Evolutionary conservation across 2,888 invertebrate species (phyloP).

Genomic region (Lochmaea capreae): DNA sequence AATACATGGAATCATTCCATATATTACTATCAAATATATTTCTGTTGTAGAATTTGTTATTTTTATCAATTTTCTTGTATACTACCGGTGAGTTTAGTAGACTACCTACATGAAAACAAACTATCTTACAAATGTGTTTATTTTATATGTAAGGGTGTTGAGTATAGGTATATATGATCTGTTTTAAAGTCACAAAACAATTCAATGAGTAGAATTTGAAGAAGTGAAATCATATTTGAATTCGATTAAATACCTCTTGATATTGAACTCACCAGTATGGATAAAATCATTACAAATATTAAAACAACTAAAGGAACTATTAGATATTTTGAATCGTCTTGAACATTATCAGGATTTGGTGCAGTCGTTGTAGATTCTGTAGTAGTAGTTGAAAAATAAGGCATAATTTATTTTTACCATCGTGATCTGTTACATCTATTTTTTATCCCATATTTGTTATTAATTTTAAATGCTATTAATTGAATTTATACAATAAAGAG

Average conservation of each 20-base stretch:
- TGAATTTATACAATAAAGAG: neutral
- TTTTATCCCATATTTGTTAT: constrained; percentile 13
- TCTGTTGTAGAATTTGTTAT: too few species aligned
- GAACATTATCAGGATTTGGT: constrained; percentile 37
- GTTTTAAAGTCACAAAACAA: too few species aligned
- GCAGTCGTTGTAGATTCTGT: constrained; percentile 36
- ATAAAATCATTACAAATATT: constrained; percentile 60
- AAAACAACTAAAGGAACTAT: constrained; percentile 63
- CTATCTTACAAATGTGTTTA: too few species aligned
- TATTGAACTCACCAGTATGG: constrained; percentile 59
- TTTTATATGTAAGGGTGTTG: too few species aligned
- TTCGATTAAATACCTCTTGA: neutral
- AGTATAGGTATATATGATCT: too few species aligned
- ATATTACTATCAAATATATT: too few species aligned
- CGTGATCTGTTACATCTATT: constrained; percentile 9
- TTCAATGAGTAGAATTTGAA: too few species aligned
- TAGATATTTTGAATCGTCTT: constrained; percentile 59
- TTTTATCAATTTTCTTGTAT: too few species aligned
- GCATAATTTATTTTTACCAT: constrained; percentile 37
- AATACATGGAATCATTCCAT: too few species aligned
- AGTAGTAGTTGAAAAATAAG: constrained; percentile 36
- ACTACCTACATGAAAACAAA: too few species aligned
- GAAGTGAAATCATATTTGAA: too few species aligned
- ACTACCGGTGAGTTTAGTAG: too few species aligned
- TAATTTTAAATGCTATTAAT: neutral